Evolutionary conservation across 2,888 invertebrate genomes (phyloP).

Genomic region (Eupithecia inturbata): DNA sequence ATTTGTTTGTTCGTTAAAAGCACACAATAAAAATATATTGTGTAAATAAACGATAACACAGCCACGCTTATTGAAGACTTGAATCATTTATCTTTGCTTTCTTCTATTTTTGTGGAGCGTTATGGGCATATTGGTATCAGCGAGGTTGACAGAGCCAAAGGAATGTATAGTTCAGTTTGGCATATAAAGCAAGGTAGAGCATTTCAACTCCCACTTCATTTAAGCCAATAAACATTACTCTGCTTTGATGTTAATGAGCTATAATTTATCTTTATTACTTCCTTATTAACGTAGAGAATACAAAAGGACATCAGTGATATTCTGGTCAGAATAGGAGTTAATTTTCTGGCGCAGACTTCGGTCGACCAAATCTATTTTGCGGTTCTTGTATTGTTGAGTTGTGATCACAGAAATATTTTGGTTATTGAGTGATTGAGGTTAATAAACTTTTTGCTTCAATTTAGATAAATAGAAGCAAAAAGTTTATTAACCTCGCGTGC

Average conservation of each 20-base stretch:
- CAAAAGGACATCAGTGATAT: conserved; percentile 31
- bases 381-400: conserved; percentile 3
- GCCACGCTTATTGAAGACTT: not conserved
- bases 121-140: not conserved
- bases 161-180: not conserved
- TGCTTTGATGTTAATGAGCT: conserved; percentile 46
- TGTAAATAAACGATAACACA: not conserved
- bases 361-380: not conserved
- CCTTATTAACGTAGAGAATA: conserved; percentile 44
- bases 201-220: conserved; percentile 32
- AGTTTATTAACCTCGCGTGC: no score
- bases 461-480: no score
- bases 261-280: conserved; percentile 45
- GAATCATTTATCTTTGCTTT: not conserved
- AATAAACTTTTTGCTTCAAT: no score
- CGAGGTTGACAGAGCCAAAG: not conserved
- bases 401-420: no score
- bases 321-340: conserved; percentile 17
- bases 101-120: not conserved
- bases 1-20: not conserved
- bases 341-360: conserved; percentile 11
- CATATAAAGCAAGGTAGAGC: conserved; percentile 14
- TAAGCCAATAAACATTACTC: conserved; percentile 28
- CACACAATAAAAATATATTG: not conserved
- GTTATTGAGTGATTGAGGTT: no score